phyloP scores from a whole-genome alignment of 64 coral and sea anemone genomes.

The Montipora cactus region DNA sequence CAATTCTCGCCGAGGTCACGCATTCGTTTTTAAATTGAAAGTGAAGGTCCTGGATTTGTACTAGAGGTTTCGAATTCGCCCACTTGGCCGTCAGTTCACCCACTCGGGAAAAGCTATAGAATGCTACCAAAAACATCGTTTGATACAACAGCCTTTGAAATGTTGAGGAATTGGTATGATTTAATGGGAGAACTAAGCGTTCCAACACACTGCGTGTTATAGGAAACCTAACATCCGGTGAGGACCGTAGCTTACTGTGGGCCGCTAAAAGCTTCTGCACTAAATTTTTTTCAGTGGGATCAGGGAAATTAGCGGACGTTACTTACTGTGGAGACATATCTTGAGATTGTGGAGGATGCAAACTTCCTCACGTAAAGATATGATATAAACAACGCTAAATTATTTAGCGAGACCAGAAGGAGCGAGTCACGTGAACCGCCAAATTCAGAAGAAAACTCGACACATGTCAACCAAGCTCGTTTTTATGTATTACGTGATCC shows the following conservation, averaged over 20 bases:
- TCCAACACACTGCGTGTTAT: conserved; percentile 11
- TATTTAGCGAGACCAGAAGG: neutral
- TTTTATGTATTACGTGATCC: neutral
- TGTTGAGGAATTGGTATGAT: neutral
- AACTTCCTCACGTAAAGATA: neutral
- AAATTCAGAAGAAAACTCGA: neutral
- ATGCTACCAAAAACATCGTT: conserved; percentile 31
- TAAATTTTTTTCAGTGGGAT: neutral
- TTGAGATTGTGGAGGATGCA: neutral
- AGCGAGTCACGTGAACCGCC: neutral
- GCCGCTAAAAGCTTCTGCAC: neutral
- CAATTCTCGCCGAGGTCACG: too few relatives aligned
- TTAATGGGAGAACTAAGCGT: neutral
- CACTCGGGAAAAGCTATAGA: conserved; percentile 21
- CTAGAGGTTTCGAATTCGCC: neutral
- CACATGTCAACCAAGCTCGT: neutral
- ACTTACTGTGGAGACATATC: neutral
- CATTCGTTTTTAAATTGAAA: too few relatives aligned
- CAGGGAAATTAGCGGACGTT: neutral
- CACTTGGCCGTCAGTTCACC: conserved; percentile 16
- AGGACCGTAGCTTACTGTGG: too few relatives aligned
- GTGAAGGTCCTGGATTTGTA: neutral
- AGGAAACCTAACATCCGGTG: neutral
- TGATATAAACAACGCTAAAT: neutral
- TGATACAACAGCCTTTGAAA: neutral